Percentiles rank a stretch among this genome's conserved stretches.
Conservation (phyloP, 2,113 vertebrate species). For the Limanda limanda region DNA sequence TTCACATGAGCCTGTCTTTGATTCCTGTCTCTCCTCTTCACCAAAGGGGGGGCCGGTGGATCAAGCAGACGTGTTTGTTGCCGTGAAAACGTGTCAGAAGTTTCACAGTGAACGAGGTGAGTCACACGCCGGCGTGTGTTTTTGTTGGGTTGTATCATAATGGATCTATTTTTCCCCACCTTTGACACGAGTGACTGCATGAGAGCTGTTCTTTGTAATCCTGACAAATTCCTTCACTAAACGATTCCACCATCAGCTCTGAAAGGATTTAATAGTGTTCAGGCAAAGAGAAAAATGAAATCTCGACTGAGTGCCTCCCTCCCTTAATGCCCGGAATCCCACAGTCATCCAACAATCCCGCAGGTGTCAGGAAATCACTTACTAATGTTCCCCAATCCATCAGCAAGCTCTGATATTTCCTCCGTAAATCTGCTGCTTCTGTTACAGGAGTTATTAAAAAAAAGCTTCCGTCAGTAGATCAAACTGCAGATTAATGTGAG, state of each 20-base stretch:
- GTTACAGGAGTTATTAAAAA: constrained; percentile 25
- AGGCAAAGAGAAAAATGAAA: not conserved
- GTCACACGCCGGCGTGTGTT: constrained; percentile 56
- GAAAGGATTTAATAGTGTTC: constrained; percentile 13
- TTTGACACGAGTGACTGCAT: constrained; percentile 27
- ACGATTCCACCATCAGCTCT: constrained; percentile 11
- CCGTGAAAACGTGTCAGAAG: constrained; percentile 95
- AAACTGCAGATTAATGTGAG: constrained; percentile 41
- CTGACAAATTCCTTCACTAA: not conserved
- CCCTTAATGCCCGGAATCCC: constrained; percentile 3
- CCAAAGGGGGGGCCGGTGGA: constrained; percentile 88
- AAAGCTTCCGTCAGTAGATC: constrained; percentile 43
- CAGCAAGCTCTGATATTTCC: constrained; percentile 9
- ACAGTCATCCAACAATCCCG: constrained; percentile 9
- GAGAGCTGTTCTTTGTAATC: constrained; percentile 17
- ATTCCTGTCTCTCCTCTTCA: constrained; percentile 27
- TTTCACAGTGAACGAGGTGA: constrained; percentile 95
- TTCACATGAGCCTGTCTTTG: constrained; percentile 6
- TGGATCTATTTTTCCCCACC: constrained; percentile 40
- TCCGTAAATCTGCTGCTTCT: constrained; percentile 33
- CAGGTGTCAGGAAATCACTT: constrained; percentile 15
- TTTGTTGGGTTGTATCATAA: constrained; percentile 24
- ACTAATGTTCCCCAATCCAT: constrained; percentile 8
- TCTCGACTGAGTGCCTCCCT: not conserved
- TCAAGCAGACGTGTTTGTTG: constrained; percentile 91